These are phyloP conservation scores for Ruditapes philippinarum DNA, from an alignment of 1,140 invertebrate genomes.

Conservation along the genomic window DNA sequence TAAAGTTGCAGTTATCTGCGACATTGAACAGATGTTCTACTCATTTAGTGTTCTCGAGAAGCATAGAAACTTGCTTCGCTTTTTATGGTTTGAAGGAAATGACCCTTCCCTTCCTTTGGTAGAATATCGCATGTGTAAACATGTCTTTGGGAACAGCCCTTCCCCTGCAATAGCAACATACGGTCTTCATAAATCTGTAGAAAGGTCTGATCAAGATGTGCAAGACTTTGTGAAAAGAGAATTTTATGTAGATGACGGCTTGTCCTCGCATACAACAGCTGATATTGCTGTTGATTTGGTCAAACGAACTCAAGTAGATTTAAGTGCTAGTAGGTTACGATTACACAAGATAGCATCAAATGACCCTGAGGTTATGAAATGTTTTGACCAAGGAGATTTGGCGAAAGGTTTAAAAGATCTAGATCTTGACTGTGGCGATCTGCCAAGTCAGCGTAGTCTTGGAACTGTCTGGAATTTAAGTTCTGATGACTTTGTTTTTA, in stretches of 20 bases:
- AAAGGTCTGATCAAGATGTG: no score
- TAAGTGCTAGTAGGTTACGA: no score
- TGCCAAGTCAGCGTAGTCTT: constrained; percentile 64
- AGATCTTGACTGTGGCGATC: not conserved
- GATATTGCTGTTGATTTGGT: no score
- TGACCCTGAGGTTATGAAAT: constrained; percentile 15
- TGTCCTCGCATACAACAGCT: no score
- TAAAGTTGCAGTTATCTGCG: constrained; percentile 51
- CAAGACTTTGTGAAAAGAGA: no score
- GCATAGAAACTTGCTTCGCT: constrained; percentile 3
- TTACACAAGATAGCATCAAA: constrained; percentile 68
- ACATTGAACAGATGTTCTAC: constrained; percentile 58
- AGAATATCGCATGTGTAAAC: constrained; percentile 65
- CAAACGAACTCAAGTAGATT: no score
- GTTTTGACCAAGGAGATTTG: constrained; percentile 53
- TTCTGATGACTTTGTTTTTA: constrained; percentile 59
- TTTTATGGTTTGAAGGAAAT: constrained; percentile 59
- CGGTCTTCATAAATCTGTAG: constrained; percentile 23
- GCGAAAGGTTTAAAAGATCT: constrained; percentile 61
- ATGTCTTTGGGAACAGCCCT: constrained; percentile 56
- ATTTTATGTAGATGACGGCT: no score
- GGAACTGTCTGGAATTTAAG: constrained; percentile 64
- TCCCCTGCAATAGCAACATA: constrained; percentile 53
- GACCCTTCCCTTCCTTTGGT: constrained; percentile 8
- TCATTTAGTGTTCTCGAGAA: not conserved